Evolutionary conservation across 2,888 invertebrate species (phyloP), one percentile per base, ranked within the genome.

Genomic region (Watsonalla cultraria): DNA sequence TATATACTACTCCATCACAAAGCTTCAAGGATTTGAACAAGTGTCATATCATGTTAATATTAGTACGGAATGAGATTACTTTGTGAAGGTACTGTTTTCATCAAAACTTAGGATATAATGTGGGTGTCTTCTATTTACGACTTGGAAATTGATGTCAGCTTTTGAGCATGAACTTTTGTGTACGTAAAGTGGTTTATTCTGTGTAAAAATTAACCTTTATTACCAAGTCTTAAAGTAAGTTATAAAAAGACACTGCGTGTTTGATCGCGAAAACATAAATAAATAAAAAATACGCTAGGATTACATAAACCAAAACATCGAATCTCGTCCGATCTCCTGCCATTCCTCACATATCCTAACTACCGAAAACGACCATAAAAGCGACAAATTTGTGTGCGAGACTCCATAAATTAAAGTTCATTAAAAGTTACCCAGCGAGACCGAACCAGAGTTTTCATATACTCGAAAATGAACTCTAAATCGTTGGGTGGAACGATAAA

Each of bases 321-420:
- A 66, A 71, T 67, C 70, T 70, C 54, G 58, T 66, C 70, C 63
- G 60, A 63, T 63, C 71, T 65, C 54, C 70, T 65, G 70, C 66
- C 68, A 76, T 73, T 73, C 80, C 72, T 65, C 66, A 72, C 74
- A 80, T 78, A 74, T 72, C 71, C 72, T 65, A 64, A 69, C 70
- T 66, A 68, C 70, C 66, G 64, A 78, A 80, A 80, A 74, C 74
- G 72, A 65, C 76, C 72, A 74, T 84, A 81, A 84, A 84, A 75
- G 78, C 81, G 84, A 84, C 86, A 83, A 84, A 85, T 85, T 81
- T 74, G 78, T 81, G 73, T 70, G 63, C 68, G 69, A 63, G 66
- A 65, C 72, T 76, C 72, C 76, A 84, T 86, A 85, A 84, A 85
- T 86, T 83, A 79, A 80, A 75, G 70, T 84, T 84, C 83, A 85